Conservation (phyloP, 2,797 vertebrate species). For the Meriones psammophilus region DNA sequence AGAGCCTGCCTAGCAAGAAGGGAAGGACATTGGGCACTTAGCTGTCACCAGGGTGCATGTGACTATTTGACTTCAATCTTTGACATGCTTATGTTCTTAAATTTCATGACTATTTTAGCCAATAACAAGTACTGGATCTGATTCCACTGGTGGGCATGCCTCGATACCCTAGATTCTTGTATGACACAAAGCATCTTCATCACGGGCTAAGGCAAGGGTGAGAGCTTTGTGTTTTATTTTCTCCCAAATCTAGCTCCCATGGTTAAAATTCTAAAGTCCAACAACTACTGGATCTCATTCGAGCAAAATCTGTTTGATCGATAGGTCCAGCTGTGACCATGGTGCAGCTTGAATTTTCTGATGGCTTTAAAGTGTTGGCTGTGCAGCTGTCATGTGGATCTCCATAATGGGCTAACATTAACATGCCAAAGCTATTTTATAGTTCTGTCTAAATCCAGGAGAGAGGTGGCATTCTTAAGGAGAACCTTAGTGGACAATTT, state of each 20-base stretch:
- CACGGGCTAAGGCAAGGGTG: neutral
- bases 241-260: conserved; percentile 54
- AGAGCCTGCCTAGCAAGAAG: neutral
- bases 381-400: conserved; percentile 77
- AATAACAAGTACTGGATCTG: neutral
- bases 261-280: conserved; percentile 68
- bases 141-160: neutral
- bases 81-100: neutral
- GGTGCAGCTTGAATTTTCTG: conserved; percentile 35
- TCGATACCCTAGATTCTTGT: neutral
- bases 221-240: conserved; percentile 43
- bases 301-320: conserved; percentile 71
- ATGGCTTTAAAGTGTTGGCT: conserved; percentile 59
- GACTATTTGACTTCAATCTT: neutral
- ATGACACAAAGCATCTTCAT: conserved; percentile 12
- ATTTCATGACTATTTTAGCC: neutral
- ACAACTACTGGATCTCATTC: conserved; percentile 66
- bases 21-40: neutral
- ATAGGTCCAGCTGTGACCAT: conserved; percentile 75
- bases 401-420: conserved; percentile 60
- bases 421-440: conserved; percentile 71
- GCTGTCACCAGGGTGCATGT: neutral
- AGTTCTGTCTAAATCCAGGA: conserved; percentile 32
- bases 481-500: conserved; percentile 33
- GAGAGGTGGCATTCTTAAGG: conserved; percentile 63